Percentiles rank a stretch among this genome's conserved stretches.
Conservation (phyloP, 2,888 invertebrate genomes). For the Morpho helenor region DNA sequence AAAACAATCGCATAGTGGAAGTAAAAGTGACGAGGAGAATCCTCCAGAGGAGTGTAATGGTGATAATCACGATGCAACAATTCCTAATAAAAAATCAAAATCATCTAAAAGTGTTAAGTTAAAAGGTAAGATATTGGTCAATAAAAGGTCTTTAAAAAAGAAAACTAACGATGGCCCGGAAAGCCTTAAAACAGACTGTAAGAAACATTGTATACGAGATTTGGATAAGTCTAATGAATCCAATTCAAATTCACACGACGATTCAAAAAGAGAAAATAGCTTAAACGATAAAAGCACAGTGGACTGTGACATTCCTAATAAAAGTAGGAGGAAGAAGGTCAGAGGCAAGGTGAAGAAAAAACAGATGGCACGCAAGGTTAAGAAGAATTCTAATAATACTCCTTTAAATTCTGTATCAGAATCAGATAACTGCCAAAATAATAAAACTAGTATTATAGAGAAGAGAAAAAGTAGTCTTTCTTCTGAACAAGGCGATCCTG, state of each 20-base stretch:
- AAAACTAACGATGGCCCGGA: conserved; percentile 59
- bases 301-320: conserved; percentile 51
- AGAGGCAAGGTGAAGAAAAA: conserved; percentile 63
- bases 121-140: conserved; percentile 47
- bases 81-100: conserved; percentile 50
- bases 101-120: conserved; percentile 51
- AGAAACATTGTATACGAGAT: conserved; percentile 66
- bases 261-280: conserved; percentile 47
- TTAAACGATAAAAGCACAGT: conserved; percentile 53
- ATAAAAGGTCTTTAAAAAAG: conserved; percentile 62
- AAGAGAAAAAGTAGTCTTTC: conserved; percentile 70
- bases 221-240: conserved; percentile 53
- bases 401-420: conserved; percentile 48
- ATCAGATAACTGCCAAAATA: conserved; percentile 57
- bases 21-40: conserved; percentile 52
- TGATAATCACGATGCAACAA: conserved; percentile 48
- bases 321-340: conserved; percentile 55
- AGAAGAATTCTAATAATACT: conserved; percentile 49
- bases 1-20: conserved; percentile 44
- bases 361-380: conserved; percentile 44
- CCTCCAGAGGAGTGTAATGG: conserved; percentile 62
- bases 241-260: conserved; percentile 43
- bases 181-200: conserved; percentile 54
- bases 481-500: conserved; percentile 57
- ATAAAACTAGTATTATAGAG: conserved; percentile 65